Evolutionary conservation across 2,797 vertebrate genomes (phyloP), one percentile per base, ranked within the genome.

Genomic region (Tenualosa thibaudeaui): DNA sequence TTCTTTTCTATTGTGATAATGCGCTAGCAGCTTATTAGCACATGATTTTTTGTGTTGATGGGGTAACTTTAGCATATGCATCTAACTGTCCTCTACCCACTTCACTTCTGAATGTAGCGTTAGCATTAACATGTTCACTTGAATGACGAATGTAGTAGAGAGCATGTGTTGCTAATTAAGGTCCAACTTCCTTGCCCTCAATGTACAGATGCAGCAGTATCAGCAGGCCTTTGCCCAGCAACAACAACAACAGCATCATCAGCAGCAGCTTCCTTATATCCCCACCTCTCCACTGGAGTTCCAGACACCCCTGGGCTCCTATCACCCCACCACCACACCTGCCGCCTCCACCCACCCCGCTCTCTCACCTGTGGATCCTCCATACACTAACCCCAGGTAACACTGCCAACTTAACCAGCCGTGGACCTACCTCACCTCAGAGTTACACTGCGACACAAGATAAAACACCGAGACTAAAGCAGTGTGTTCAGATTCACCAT

Each of bases 211-310:
- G 95, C 97, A 98, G 90, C 98, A 98, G 83, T 98, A 97, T 90
- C 97, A 98, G 91, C 97, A 98, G 91, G 94, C 96, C 82, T 96
- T 98, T 91, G 90, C 96, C 83, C 97, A 97, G 84, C 97, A 98
- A 53, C 95, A 93, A 1, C 96, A 96, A 19, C 92, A 94, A 5
- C 95, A 90, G 15, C 82, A 89, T 78, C 96, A 93, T 0, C 91
- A 92, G 88, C 93, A 90, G 5, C 96, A 93, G 62, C 94, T 96
- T 31, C 93, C 96, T n/a, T 96, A 97, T 31, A 96, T 94, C 83
- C 91, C 96, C 89, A 90, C 95, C 84, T 97, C 97, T 88, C 96
- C 97, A 37, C 96, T 96, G 90, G 97, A 99, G 86, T 97, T 97
- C 89, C 95, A 97, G 90, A 92, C 96, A 62, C 91, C 96, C 24